Evolutionary conservation across 2,888 invertebrate species (phyloP).

Genomic region (Mesopsocus fuscifrons): DNA sequence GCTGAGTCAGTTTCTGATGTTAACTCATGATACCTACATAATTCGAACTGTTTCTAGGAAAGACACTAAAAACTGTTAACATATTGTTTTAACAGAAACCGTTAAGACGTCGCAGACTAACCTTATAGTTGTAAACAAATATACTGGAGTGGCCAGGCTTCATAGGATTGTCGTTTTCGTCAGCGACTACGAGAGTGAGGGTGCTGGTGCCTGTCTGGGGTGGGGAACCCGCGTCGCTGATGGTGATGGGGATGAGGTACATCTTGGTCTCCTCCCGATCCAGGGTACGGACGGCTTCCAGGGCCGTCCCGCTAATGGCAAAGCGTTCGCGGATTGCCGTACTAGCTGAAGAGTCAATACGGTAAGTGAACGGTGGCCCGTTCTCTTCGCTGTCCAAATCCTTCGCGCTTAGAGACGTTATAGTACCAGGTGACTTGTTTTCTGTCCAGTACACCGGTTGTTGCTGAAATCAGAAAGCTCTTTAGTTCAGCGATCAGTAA

Average conservation of each 20-base stretch:
- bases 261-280: constrained; percentile 77
- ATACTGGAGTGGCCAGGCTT: constrained; percentile 71
- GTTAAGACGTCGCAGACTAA: no score
- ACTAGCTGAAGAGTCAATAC: constrained; percentile 42
- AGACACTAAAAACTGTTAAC: no score
- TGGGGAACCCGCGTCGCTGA: constrained; percentile 68
- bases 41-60: no score
- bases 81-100: no score
- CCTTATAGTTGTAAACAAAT: constrained; percentile 87
- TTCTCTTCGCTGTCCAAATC: constrained; percentile 68
- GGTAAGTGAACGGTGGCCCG: constrained; percentile 68
- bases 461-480: constrained; percentile 28
- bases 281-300: constrained; percentile 55
- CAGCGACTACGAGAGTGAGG: constrained; percentile 79
- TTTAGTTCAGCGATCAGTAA: no score
- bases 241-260: constrained; percentile 72
- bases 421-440: constrained; percentile 47
- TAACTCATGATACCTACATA: no score
- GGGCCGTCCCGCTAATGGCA: constrained; percentile 41
- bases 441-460: constrained; percentile 73
- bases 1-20: no score
- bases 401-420: constrained; percentile 44
- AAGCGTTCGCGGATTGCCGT: constrained; percentile 52
- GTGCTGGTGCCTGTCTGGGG: constrained; percentile 58
- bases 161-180: constrained; percentile 87